Percentiles rank a stretch among this genome's conserved stretches.
Conservation (phyloP, 2,888 invertebrate species). For the Gerosis bhagava region DNA sequence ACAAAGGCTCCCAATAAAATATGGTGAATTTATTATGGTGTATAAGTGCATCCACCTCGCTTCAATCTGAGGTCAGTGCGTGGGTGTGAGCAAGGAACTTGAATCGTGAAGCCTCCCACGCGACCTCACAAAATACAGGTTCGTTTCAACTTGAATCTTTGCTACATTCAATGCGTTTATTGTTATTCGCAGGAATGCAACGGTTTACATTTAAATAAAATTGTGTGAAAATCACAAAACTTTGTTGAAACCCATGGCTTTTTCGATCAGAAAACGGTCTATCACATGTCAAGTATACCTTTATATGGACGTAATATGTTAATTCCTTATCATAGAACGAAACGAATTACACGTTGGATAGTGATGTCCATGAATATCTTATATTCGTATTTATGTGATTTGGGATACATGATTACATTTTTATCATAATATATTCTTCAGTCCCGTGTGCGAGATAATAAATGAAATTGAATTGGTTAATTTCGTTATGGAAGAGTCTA, state of each 20-base stretch:
- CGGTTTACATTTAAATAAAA: constrained; percentile 16
- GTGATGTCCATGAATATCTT: constrained; percentile 17
- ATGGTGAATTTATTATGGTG: constrained; percentile 18
- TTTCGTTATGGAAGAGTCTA: too few relatives aligned
- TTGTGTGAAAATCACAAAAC: constrained; percentile 8
- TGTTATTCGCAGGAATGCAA: constrained; percentile 22
- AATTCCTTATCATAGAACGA: constrained; percentile 20
- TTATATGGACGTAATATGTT: constrained; percentile 18
- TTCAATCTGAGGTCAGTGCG: constrained; percentile 61
- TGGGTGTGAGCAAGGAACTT: constrained; percentile 55
- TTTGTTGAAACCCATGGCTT: too few relatives aligned
- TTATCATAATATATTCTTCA: too few relatives aligned
- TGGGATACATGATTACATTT: too few relatives aligned
- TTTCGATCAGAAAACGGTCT: too few relatives aligned
- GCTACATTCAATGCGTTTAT: constrained; percentile 33
- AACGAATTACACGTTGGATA: constrained; percentile 1
- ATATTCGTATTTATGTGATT: constrained; percentile 10
- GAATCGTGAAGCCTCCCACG: constrained; percentile 61
- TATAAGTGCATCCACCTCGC: constrained; percentile 46
- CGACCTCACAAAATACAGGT: constrained; percentile 53
- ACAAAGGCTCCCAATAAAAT: constrained; percentile 15
- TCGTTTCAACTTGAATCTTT: constrained; percentile 54
- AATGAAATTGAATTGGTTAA: constrained; percentile 62
- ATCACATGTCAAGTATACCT: not conserved
- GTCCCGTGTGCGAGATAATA: constrained; percentile 51